Conservation (phyloP, 2,797 vertebrate species). For the Alca torda region DNA sequence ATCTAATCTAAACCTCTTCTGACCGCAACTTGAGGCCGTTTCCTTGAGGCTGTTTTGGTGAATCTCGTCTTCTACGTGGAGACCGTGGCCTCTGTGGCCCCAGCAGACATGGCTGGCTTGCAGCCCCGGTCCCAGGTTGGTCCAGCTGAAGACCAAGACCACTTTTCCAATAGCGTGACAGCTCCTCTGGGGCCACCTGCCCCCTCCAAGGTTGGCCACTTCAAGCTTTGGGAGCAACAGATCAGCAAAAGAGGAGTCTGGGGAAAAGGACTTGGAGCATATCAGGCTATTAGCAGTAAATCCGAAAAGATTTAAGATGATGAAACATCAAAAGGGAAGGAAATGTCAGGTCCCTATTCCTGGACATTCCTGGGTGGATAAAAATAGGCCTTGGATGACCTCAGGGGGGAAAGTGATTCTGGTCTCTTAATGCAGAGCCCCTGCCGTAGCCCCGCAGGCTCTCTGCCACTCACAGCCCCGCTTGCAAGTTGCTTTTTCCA, state of each 20-base stretch:
- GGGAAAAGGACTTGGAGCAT: neutral
- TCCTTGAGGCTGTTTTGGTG: neutral
- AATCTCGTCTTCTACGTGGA: neutral
- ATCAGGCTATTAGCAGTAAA: neutral
- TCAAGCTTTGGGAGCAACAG: neutral
- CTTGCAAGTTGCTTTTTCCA: slow-evolving; percentile 36
- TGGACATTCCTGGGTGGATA: slow-evolving; percentile 49
- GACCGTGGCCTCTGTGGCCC: neutral
- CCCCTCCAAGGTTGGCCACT: neutral
- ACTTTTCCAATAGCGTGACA: neutral
- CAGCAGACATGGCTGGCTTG: neutral
- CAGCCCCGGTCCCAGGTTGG: neutral
- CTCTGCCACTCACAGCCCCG: slow-evolving; percentile 6
- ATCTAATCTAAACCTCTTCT: neutral
- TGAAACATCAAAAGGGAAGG: slow-evolving; percentile 36
- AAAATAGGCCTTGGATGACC: slow-evolving; percentile 49
- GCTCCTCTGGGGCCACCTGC: neutral
- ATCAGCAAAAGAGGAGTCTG: neutral
- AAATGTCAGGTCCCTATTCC: slow-evolving; percentile 54
- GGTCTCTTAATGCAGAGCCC: slow-evolving; percentile 46
- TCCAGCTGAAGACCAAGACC: neutral
- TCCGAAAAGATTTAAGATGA: neutral
- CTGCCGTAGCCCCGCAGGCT: neutral
- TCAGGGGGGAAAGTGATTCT: neutral
- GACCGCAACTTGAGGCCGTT: rapidly evolving